Conservation (phyloP, 1,140 invertebrate species). For the Drosophila sp. region DNA sequence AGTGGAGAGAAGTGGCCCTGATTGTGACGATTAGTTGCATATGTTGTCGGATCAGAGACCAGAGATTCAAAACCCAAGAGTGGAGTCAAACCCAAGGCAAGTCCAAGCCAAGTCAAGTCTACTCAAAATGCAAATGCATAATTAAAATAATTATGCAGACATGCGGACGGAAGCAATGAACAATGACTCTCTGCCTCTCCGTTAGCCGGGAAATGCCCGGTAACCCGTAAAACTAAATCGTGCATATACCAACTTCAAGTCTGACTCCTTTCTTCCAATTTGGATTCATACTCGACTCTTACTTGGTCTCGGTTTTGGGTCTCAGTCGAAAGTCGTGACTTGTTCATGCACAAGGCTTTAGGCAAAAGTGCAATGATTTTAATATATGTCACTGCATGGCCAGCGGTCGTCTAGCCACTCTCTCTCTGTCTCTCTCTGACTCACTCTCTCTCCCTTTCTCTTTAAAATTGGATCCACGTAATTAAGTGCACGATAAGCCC, state of each 20-base stretch:
- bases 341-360: conserved; percentile 5
- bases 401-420: conserved; percentile 9
- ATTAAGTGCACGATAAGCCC: conserved; percentile 60
- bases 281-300: no score
- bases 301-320: not conserved
- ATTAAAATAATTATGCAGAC: conserved; percentile 66
- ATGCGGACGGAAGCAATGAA: conserved; percentile 56
- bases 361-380: conserved; percentile 51
- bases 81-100: not conserved
- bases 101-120: conserved; percentile 32
- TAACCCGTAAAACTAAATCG: conserved; percentile 3
- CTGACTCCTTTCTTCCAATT: not conserved
- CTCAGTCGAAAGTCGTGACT: conserved; percentile 12
- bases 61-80: conserved; percentile 15
- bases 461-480: conserved; percentile 29
- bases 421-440: not conserved
- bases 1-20: not conserved
- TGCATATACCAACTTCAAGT: conserved; percentile 2
- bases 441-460: not conserved
- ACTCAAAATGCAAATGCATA: conserved; percentile 59
- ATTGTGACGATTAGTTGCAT: conserved; percentile 63
- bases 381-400: conserved; percentile 50
- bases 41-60: conserved; percentile 38
- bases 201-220: conserved; percentile 14
- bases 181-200: conserved; percentile 42